These are phyloP conservation scores for Phaethornis superciliosus DNA, from an alignment of 2,113 vertebrate genomes.

Conservation along the genomic window DNA sequence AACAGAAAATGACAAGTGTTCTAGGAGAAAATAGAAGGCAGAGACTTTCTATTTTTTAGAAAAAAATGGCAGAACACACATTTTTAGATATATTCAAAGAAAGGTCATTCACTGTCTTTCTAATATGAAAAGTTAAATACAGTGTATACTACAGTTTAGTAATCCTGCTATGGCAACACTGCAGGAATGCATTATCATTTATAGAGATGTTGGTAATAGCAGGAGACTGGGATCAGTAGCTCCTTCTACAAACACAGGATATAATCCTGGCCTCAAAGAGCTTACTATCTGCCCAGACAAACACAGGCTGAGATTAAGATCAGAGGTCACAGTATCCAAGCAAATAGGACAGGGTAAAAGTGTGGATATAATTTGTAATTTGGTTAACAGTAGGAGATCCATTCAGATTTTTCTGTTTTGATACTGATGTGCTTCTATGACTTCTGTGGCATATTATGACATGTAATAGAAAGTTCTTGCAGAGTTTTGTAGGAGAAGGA, in stretches of 20 bases:
- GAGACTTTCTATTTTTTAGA: background rate
- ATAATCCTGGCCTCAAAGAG: conserved; percentile 30
- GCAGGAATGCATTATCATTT: background rate
- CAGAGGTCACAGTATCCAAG: conserved; percentile 31
- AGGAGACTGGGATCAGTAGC: conserved; percentile 16
- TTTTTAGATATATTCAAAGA: background rate
- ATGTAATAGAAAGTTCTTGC: background rate
- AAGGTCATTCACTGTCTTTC: background rate
- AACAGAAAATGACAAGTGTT: background rate
- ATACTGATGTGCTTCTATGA: background rate
- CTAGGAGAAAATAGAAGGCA: background rate
- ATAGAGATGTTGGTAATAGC: background rate
- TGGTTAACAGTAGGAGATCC: background rate
- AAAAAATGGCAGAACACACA: background rate
- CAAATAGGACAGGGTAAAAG: background rate
- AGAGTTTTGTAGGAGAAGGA: background rate
- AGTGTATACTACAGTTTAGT: background rate
- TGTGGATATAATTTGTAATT: background rate
- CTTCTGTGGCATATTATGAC: background rate
- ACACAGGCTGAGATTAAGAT: conserved; percentile 40
- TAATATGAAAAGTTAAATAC: background rate
- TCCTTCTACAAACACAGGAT: conserved; percentile 32
- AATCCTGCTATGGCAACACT: background rate
- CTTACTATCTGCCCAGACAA: background rate
- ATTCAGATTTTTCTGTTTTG: background rate